A percentile compares a stretch with the other conserved stretches of the same genome.
Evolutionary conservation across 1,140 invertebrate species (phyloP).

Genomic region (Chironomus tepperi): DNA sequence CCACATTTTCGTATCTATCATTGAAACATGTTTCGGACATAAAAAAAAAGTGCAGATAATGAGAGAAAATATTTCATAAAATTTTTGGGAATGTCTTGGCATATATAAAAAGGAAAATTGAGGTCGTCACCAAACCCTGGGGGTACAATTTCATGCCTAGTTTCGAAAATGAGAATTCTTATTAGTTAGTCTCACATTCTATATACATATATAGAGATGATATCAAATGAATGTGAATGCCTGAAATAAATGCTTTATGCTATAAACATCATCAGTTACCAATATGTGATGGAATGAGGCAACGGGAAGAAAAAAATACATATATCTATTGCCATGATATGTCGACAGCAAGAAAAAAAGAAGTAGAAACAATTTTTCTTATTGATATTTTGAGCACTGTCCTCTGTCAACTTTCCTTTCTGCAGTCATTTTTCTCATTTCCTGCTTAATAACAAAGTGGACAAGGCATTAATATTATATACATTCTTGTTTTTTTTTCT

Average conservation of each 20-base stretch:
- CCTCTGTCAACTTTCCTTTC: neutral
- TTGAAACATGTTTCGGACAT: conserved; percentile 6
- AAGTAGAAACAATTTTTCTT: conserved; percentile 4
- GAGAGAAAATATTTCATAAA: conserved; percentile 14
- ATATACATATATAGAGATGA: neutral
- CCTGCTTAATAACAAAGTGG: neutral
- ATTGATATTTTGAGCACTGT: neutral
- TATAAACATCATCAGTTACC: neutral
- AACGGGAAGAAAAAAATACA: neutral
- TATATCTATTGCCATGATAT: too few species aligned
- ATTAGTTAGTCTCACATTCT: neutral
- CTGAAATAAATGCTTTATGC: neutral
- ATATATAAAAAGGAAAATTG: neutral
- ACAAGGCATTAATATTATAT: neutral
- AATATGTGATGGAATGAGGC: neutral
- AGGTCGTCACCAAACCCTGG: neutral
- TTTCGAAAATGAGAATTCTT: neutral
- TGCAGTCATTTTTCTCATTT: neutral
- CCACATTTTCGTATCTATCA: neutral
- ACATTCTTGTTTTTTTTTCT: neutral
- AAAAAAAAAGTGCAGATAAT: conserved; percentile 15
- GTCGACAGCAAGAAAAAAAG: neutral
- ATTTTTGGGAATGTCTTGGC: conserved; percentile 3
- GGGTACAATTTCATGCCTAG: neutral
- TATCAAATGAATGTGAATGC: neutral